These are phyloP conservation scores for Tonatia bakeri DNA, from an alignment of 2,113 vertebrate genomes.

Conservation along the genomic window DNA sequence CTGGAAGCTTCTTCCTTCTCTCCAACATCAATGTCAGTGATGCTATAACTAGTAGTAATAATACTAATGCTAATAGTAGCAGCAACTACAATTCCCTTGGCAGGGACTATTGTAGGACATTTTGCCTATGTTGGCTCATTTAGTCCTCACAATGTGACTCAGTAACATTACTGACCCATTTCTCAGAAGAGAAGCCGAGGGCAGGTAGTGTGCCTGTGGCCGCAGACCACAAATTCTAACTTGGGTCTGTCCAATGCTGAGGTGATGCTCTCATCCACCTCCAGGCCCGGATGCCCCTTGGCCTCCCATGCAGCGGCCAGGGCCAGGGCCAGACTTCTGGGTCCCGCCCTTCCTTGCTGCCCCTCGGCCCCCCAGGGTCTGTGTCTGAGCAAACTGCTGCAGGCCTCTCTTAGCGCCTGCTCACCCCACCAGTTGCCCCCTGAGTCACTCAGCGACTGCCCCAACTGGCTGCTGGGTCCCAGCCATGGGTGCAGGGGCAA, in stretches of 20 bases:
- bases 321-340: neutral
- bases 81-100: no score
- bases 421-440: rapidly evolving
- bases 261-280: neutral
- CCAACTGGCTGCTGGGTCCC: neutral
- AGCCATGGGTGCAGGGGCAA: neutral
- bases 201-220: neutral
- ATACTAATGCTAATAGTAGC: no score
- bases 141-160: neutral
- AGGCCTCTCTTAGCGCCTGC: neutral
- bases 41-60: rapidly evolving
- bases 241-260: neutral
- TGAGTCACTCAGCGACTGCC: neutral
- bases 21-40: neutral
- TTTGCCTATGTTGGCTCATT: neutral
- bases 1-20: neutral
- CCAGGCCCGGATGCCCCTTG: no score
- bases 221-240: neutral
- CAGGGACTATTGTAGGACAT: rapidly evolving
- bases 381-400: neutral
- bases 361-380: neutral
- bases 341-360: no score
- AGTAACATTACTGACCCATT: neutral
- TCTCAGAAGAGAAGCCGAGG: neutral
- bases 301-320: neutral